Percentiles rank a stretch among this genome's conserved stretches.
phyloP scores from a whole-genome alignment of 2,888 invertebrate species.

The Eudemis profundana region DNA sequence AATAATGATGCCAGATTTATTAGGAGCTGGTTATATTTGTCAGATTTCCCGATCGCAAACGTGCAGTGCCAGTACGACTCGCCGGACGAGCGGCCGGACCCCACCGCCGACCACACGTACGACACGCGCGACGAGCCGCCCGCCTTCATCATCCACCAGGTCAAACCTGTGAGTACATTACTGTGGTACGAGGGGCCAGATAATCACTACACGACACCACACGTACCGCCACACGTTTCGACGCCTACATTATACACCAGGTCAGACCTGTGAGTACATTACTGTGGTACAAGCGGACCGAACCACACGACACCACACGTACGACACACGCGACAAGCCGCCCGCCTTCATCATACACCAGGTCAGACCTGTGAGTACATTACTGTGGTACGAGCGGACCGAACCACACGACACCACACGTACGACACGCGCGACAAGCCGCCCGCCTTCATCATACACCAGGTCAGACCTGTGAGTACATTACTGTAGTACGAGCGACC shows the following conservation, averaged over 20 bases:
- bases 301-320: slow-evolving; percentile 52
- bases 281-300: slow-evolving; percentile 52
- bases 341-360: slow-evolving; percentile 49
- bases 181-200: slow-evolving; percentile 51
- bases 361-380: slow-evolving; percentile 58
- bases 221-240: slow-evolving; percentile 76
- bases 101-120: slow-evolving; percentile 74
- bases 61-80: slow-evolving; percentile 87
- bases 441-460: slow-evolving; percentile 43
- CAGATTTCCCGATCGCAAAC: slow-evolving; percentile 86
- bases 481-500: neutral
- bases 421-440: neutral
- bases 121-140: slow-evolving; percentile 78
- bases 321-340: neutral
- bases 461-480: slow-evolving; percentile 61
- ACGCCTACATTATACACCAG: slow-evolving; percentile 79
- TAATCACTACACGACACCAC: slow-evolving; percentile 69
- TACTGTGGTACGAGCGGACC: slow-evolving; percentile 46
- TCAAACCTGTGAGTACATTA: slow-evolving; percentile 57
- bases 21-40: neutral
- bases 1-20: no score
- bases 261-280: slow-evolving; percentile 58
- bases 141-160: slow-evolving; percentile 77
- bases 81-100: slow-evolving; percentile 56
- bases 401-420: slow-evolving; percentile 52